Evolutionary conservation across 2,113 vertebrate species (phyloP).

Genomic region (Anseranas semipalmata): DNA sequence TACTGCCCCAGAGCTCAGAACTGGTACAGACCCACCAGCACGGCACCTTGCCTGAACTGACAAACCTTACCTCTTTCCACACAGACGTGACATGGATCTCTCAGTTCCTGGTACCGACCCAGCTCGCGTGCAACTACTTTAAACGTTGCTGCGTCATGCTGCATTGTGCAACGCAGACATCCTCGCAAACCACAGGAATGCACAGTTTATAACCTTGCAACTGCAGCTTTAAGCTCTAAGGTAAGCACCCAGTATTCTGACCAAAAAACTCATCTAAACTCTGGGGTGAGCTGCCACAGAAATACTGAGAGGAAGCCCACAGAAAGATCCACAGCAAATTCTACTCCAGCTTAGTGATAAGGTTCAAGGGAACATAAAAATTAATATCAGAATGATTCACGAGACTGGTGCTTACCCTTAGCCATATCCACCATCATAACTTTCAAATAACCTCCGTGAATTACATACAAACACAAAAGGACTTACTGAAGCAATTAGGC

Average conservation of each 20-base stretch:
- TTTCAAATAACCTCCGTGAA: neutral
- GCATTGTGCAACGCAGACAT: conserved; percentile 39
- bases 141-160: conserved; percentile 29
- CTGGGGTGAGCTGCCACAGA: neutral
- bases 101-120: neutral
- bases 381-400: neutral
- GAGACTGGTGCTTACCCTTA: neutral
- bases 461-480: neutral
- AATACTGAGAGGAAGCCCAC: neutral
- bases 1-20: neutral
- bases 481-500: neutral
- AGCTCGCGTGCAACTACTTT: neutral
- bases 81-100: neutral
- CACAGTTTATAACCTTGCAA: neutral
- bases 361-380: neutral
- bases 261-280: neutral
- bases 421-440: neutral
- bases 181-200: neutral
- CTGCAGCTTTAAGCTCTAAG: neutral
- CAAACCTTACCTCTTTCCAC: neutral
- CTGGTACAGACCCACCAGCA: neutral
- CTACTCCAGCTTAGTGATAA: neutral
- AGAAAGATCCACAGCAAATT: neutral
- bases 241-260: neutral
- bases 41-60: neutral